These are phyloP conservation scores for Drosophila rubida DNA, from an alignment of 2,888 invertebrate species.

Conservation along the genomic window DNA sequence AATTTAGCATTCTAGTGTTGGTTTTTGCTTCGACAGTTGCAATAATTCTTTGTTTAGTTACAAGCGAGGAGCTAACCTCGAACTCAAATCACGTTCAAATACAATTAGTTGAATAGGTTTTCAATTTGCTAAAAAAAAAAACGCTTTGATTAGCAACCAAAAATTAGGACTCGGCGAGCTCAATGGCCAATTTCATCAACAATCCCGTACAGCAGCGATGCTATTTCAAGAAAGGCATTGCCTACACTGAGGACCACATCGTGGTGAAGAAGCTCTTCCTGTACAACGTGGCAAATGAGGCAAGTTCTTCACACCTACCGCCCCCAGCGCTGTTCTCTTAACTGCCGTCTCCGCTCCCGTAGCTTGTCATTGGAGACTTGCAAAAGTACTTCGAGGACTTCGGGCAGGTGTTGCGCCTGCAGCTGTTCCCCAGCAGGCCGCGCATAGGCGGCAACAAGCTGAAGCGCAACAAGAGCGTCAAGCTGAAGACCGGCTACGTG, in stretches of 20 bases:
- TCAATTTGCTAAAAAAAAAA: background rate
- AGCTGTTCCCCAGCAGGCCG: constrained; percentile 16
- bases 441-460: background rate
- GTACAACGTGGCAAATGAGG: constrained; percentile 32
- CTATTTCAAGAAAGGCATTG: constrained; percentile 39
- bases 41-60: background rate
- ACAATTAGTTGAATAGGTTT: background rate
- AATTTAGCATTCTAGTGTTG: background rate
- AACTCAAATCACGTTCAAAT: background rate
- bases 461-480: background rate
- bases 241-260: constrained; percentile 52
- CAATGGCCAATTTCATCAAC: constrained; percentile 44
- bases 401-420: constrained; percentile 19
- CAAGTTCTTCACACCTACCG: background rate
- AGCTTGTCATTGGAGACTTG: constrained; percentile 27
- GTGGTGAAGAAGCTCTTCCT: constrained; percentile 38
- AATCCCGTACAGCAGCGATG: constrained; percentile 37
- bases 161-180: background rate
- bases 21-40: background rate
- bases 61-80: background rate
- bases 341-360: background rate
- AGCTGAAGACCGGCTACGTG: constrained; percentile 25
- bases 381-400: constrained; percentile 34
- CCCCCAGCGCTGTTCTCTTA: background rate
- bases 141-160: background rate